Evolutionary conservation across 2,888 invertebrate genomes (phyloP).

Genomic region (Conomelus anceps): DNA sequence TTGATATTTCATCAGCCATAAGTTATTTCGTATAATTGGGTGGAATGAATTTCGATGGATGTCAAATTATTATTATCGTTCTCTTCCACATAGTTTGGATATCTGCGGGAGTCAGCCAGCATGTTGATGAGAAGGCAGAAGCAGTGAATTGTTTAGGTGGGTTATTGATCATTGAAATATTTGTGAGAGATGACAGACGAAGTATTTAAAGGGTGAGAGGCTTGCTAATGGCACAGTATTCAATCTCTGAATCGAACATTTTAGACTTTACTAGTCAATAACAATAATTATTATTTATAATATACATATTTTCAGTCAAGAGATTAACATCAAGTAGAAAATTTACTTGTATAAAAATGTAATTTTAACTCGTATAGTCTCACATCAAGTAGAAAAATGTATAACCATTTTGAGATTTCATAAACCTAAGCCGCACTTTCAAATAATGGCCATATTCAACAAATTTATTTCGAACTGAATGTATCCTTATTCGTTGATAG

Average conservation of each 20-base stretch:
- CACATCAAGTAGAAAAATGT: too few relatives aligned
- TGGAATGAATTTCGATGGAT: neutral
- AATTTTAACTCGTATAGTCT: too few relatives aligned
- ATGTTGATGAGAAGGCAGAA: neutral
- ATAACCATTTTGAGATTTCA: too few relatives aligned
- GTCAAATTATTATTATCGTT: neutral
- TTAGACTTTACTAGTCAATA: too few relatives aligned
- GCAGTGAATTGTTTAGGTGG: neutral
- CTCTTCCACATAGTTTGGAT: neutral
- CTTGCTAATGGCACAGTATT: neutral
- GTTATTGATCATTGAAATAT: neutral
- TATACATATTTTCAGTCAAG: too few relatives aligned
- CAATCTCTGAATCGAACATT: neutral
- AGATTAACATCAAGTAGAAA: too few relatives aligned
- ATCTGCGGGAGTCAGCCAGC: neutral
- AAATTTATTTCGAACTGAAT: too few relatives aligned
- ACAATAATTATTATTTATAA: too few relatives aligned
- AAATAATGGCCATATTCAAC: too few relatives aligned
- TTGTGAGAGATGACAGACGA: neutral
- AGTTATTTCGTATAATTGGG: neutral
- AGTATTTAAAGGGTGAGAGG: neutral
- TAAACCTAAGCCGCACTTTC: too few relatives aligned
- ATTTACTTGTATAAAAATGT: too few relatives aligned
- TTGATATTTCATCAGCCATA: neutral
- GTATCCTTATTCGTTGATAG: too few relatives aligned